Conservation (phyloP, 2,797 vertebrate species). For the Sebastes glaucus region DNA sequence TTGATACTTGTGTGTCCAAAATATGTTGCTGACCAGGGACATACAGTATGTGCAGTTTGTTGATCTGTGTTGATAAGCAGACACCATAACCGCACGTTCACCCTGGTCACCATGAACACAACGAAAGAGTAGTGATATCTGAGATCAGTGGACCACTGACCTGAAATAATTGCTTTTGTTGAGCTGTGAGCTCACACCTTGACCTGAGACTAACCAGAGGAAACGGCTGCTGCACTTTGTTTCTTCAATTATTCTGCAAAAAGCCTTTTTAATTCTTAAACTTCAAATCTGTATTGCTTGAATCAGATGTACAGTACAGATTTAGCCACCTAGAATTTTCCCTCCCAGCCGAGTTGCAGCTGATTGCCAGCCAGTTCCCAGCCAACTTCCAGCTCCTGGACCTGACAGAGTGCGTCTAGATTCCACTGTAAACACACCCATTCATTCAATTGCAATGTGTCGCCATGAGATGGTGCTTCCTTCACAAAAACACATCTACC, state of each 20-base stretch:
- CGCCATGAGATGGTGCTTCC: too few species aligned
- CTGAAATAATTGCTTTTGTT: slow-evolving; percentile 67
- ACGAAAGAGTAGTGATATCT: not conserved
- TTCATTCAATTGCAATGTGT: too few species aligned
- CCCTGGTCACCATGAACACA: slow-evolving; percentile 32
- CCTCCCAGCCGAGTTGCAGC: too few species aligned
- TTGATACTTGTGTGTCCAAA: not conserved
- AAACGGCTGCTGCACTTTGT: not conserved
- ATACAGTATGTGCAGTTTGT: not conserved
- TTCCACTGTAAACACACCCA: too few species aligned
- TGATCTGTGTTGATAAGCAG: not conserved
- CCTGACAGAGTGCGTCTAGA: too few species aligned
- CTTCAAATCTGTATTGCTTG: too few species aligned
- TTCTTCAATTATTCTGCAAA: not conserved
- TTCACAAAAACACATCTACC: too few species aligned
- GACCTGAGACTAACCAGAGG: slow-evolving; percentile 43
- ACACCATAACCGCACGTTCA: slow-evolving; percentile 25
- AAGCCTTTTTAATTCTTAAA: not conserved
- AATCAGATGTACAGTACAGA: too few species aligned
- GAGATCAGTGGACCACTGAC: slow-evolving; percentile 35
- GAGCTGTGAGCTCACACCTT: slow-evolving; percentile 19
- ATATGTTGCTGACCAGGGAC: not conserved
- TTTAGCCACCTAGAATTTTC: too few species aligned
- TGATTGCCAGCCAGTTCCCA: too few species aligned
- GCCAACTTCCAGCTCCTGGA: too few species aligned